These are phyloP conservation scores for Deroptyus accipitrinus DNA, from an alignment of 2,113 vertebrate genomes.

Conservation along the genomic window DNA sequence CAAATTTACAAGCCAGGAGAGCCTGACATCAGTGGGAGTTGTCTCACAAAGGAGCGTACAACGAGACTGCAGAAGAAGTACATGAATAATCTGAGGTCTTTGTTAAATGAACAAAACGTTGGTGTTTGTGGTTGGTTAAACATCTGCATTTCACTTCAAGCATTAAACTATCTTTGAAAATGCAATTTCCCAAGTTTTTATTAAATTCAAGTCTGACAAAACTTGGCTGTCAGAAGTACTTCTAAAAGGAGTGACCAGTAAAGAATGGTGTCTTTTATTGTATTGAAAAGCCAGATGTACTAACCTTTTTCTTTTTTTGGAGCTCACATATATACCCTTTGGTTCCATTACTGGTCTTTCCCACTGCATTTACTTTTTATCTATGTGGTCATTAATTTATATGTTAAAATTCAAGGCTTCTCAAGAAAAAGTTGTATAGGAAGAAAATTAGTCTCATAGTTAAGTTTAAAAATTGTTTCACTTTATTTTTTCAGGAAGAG, in stretches of 20 bases:
- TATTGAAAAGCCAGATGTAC: not conserved
- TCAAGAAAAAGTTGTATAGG: not conserved
- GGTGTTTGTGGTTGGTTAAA: not conserved
- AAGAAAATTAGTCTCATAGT: not conserved
- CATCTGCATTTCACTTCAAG: not conserved
- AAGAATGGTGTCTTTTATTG: not conserved
- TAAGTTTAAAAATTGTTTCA: not conserved
- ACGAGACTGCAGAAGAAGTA: not conserved
- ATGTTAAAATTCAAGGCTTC: not conserved
- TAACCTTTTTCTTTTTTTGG: not conserved
- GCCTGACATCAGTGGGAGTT: not conserved
- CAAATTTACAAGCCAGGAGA: not conserved
- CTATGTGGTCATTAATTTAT: not conserved
- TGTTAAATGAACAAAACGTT: constrained; percentile 26
- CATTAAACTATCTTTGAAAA: not conserved
- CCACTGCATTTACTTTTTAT: not conserved
- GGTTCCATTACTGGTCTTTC: not conserved
- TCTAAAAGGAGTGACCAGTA: not conserved
- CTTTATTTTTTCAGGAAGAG: not conserved
- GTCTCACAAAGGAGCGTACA: not conserved
- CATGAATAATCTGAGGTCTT: not conserved
- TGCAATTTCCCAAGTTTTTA: not conserved
- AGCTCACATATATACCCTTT: not conserved
- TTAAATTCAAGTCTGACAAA: not conserved
- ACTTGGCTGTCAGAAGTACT: not conserved